These are phyloP conservation scores for Mythimna lalbum DNA, from an alignment of 2,888 invertebrate species.

Conservation along the genomic window DNA sequence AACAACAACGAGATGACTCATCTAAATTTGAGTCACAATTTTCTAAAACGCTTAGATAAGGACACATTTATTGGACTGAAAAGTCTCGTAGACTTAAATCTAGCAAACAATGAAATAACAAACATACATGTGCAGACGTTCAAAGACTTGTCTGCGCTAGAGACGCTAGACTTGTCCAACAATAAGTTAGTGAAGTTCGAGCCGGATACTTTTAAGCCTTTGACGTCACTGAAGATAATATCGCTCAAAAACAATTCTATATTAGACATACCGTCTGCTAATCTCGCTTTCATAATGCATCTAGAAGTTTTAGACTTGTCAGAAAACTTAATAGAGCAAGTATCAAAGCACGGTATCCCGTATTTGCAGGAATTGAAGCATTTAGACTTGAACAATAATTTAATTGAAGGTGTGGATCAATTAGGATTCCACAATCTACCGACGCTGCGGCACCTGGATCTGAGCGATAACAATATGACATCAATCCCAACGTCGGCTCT, in stretches of 20 bases:
- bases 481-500: conserved; percentile 94
- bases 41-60: conserved; percentile 93
- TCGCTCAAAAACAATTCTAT: conserved; percentile 95
- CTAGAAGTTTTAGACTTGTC: conserved; percentile 94
- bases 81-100: conserved; percentile 92
- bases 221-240: conserved; percentile 93
- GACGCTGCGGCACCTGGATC: conserved; percentile 93
- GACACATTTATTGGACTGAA: conserved; percentile 94
- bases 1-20: conserved; percentile 93
- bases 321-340: conserved; percentile 94
- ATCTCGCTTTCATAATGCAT: conserved; percentile 92
- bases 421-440: conserved; percentile 94
- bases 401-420: conserved; percentile 93
- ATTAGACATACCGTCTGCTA: conserved; percentile 93
- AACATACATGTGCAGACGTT: conserved; percentile 94
- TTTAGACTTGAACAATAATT: conserved; percentile 94
- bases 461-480: conserved; percentile 96
- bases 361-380: conserved; percentile 93
- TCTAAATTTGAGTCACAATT: conserved; percentile 95
- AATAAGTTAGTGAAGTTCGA: conserved; percentile 94
- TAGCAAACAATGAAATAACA: conserved; percentile 95
- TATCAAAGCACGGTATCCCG: conserved; percentile 94
- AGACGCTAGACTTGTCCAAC: conserved; percentile 94
- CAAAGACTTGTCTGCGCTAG: conserved; percentile 93
- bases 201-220: conserved; percentile 92